Evolutionary conservation across 2,888 invertebrate genomes (phyloP), one percentile per base, ranked within the genome.

Genomic region (Anticlea derivata): DNA sequence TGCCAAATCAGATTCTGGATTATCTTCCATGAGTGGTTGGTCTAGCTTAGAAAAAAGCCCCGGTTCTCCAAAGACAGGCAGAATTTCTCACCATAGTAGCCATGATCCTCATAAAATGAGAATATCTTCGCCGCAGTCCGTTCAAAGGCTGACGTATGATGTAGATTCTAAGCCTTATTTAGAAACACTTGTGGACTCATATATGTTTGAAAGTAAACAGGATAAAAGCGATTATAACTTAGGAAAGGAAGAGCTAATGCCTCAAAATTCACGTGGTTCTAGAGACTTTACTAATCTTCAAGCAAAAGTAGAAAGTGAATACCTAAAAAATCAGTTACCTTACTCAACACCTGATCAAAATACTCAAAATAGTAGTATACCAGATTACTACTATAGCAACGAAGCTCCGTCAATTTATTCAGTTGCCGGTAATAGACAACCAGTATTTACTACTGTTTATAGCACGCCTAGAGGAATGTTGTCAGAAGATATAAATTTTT

Each of bases 11-110:
- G 96, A 97, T 78, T 96, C 96, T 0, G 96, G 96, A 0, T 83
- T 97, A 40, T 96, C 96, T 0, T 96, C 96, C 4, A 95, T 96
- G 94, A 96, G 96, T 71, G 96, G 96, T 2, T 95, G 96, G 93
- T 96, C 96, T 7, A 96, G 95, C 73, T 85, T 96, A 68, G 96
- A 96, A 78, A 96, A 96, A 84, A 96, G 96, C 23, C 96, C 96
- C 2, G 94, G 95, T 17, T 96, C 95, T 0, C 95, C 96, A 0
- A 95, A 95, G 77, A 93, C 90, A 12, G 88, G 84, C 20, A 80
- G 86, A 73, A 71, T 80, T 17, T 65, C 75, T 31, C 41, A 41
- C 13, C 89, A 89, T 56, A 70, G 70, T 47, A 72, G 76, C 52
- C 87, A 88, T 49, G 90, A 90, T 55, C 65, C 77, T 50, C 85